A percentile compares a stretch with the other conserved stretches of the same genome.
These are phyloP conservation scores for Netelia fuscicornis DNA, from an alignment of 2,888 invertebrate genomes.

Conservation along the genomic window DNA sequence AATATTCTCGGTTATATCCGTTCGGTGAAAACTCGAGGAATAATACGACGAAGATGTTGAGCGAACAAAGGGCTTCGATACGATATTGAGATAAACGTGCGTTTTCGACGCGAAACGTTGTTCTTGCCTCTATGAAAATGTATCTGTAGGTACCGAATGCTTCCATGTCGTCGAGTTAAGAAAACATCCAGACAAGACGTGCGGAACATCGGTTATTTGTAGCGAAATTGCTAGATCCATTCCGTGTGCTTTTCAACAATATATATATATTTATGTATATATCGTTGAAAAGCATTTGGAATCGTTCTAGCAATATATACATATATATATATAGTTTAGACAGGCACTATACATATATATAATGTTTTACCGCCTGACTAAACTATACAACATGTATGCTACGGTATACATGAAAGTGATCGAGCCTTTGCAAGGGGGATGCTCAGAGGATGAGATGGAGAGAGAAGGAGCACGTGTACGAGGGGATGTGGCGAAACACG, in stretches of 20 bases:
- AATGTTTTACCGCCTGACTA: not conserved
- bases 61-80: not conserved
- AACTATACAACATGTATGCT: not conserved
- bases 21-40: not conserved
- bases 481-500: conserved; percentile 44
- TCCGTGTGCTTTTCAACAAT: not conserved
- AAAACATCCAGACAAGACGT: conserved; percentile 24
- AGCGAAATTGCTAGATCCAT: conserved; percentile 42
- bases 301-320: not conserved
- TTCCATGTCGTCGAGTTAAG: conserved; percentile 28
- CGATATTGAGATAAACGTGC: conserved; percentile 17
- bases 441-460: not conserved
- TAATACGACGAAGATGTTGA: not conserved
- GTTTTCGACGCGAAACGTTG: conserved; percentile 5
- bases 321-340: not conserved
- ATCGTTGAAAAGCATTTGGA: not conserved
- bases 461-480: not conserved
- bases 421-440: conserved; percentile 15
- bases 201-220: conserved; percentile 47
- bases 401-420: conserved; percentile 8
- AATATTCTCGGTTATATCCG: not conserved
- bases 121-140: not conserved
- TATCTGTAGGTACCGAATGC: not conserved
- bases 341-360: too few species aligned
- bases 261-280: not conserved